phyloP scores from a whole-genome alignment of 2,113 vertebrate genomes.

The Varanus komodoensis region DNA sequence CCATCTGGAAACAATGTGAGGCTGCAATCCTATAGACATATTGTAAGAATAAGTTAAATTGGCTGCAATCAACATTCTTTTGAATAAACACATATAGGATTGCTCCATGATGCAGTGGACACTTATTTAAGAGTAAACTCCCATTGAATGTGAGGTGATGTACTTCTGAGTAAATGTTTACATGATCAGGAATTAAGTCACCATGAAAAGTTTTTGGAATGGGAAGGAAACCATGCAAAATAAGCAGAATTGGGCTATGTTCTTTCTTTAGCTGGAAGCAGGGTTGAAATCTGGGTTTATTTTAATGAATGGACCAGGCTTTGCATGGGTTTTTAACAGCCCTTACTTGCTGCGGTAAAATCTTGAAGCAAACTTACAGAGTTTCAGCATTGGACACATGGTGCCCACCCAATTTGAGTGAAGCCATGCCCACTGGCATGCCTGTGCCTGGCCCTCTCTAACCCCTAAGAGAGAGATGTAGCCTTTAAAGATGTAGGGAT shows the following conservation, averaged over 20 bases:
- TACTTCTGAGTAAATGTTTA: background rate
- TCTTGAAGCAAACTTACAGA: no score
- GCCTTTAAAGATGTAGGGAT: no score
- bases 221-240: background rate
- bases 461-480: no score
- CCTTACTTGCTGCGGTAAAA: no score
- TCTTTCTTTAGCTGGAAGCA: background rate
- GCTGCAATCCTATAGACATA: background rate
- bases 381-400: no score
- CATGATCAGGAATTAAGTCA: background rate
- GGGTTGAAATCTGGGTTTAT: background rate
- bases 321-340: no score
- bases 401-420: no score
- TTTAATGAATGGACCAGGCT: background rate
- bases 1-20: no score
- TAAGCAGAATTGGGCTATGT: background rate
- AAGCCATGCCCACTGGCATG: no score
- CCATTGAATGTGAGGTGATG: background rate
- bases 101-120: background rate
- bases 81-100: background rate
- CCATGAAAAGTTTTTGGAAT: background rate
- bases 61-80: background rate
- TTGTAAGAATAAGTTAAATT: background rate
- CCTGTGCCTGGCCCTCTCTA: no score
- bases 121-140: background rate